phyloP scores from a whole-genome alignment of 1,140 invertebrate genomes.

The Bombus pyrosoma region DNA sequence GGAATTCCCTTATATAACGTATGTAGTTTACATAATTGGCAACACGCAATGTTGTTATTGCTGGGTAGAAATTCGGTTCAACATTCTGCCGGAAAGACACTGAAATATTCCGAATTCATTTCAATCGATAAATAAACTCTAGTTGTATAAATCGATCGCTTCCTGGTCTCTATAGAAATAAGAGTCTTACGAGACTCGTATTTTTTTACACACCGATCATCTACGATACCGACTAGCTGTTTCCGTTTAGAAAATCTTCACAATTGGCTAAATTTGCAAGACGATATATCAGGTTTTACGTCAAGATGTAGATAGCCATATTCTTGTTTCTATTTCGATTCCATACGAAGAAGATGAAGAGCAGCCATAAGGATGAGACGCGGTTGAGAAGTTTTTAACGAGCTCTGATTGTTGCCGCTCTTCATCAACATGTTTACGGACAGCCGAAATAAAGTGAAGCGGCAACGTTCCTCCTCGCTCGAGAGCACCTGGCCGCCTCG shows the following conservation, averaged over 20 bases:
- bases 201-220: too few species aligned
- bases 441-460: conserved; percentile 34
- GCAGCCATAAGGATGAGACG: neutral
- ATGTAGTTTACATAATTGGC: conserved; percentile 7
- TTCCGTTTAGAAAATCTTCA: too few species aligned
- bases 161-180: too few species aligned
- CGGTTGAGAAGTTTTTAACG: conserved; percentile 38
- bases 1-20: conserved; percentile 9
- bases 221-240: neutral
- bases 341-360: neutral
- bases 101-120: neutral
- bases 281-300: too few species aligned
- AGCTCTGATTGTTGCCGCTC: conserved; percentile 9
- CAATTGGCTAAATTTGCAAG: too few species aligned
- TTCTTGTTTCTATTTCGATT: neutral
- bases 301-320: too few species aligned
- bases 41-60: conserved; percentile 5
- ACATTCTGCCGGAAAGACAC: neutral
- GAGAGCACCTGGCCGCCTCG: conserved; percentile 32
- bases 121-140: neutral
- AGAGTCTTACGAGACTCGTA: too few species aligned
- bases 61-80: neutral
- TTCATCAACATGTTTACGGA: neutral
- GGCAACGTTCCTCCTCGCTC: conserved; percentile 17
- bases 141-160: too few species aligned